Evolutionary conservation across 2,888 invertebrate species (phyloP).

Genomic region (Thecocarcelia acutangulata): DNA sequence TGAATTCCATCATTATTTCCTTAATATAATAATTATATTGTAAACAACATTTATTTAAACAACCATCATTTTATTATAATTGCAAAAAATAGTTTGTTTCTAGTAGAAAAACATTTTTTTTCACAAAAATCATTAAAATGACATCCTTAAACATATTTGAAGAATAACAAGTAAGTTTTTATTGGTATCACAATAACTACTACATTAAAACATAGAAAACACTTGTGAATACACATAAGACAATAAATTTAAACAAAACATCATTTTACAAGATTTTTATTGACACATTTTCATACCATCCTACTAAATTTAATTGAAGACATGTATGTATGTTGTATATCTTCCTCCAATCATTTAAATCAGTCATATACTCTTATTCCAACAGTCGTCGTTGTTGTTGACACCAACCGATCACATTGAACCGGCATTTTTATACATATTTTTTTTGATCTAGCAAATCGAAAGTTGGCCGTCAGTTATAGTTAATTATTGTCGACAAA

Average conservation of each 20-base stretch:
- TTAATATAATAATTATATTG: constrained; percentile 38
- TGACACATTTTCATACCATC: too few relatives aligned
- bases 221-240: constrained; percentile 53
- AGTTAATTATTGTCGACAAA: too few relatives aligned
- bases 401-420: too few relatives aligned
- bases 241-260: constrained; percentile 11
- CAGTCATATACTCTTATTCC: too few relatives aligned
- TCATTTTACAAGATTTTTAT: not conserved
- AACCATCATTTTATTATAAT: constrained; percentile 48
- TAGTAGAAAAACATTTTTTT: constrained; percentile 49
- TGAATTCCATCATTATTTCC: constrained; percentile 50
- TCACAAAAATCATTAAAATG: constrained; percentile 58
- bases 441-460: too few relatives aligned
- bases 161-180: constrained; percentile 61
- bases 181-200: constrained; percentile 10
- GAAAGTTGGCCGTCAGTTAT: too few relatives aligned
- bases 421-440: too few relatives aligned
- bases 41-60: constrained; percentile 56
- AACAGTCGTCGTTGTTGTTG: too few relatives aligned
- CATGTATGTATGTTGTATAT: too few relatives aligned
- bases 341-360: too few relatives aligned
- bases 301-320: not conserved
- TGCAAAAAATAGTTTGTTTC: constrained; percentile 60
- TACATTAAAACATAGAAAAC: constrained; percentile 12
- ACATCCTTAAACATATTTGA: constrained; percentile 54